Evolutionary conservation across 2,888 invertebrate species (phyloP), one percentile per base, ranked within the genome.

Genomic region (Drosophila borborema): DNA sequence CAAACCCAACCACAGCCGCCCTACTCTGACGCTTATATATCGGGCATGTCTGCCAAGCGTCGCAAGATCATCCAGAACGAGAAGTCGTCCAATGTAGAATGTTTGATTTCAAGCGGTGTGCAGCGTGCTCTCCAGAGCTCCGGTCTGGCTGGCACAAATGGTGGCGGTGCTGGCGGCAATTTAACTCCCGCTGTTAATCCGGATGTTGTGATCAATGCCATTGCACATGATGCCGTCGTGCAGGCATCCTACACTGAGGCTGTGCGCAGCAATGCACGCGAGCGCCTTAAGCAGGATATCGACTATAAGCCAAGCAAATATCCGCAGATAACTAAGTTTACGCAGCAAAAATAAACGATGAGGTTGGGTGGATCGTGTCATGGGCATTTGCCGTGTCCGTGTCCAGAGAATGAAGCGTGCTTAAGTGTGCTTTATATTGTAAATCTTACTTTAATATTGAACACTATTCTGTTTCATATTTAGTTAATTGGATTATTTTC

Each of bases 21-120:
- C 36, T 96, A 96, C 92, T 98, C 98, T 91, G 98, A 98, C 93
- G 97, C 97, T 0, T 99, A 98, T 92, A 94, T 98, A 51, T 95
- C 96, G 10, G 97, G 97, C 14, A 96, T 98, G 96, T 97, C 99
- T 16, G 96, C 96, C 46, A 97, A 98, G 92, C 95, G 98, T 70
- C 96, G 98, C 76, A 97, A 97, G 92, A 94, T 98, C 75, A 94
- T 96, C 41, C 90, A 92, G 63, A 88, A 87, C 46, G 84, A 90
- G 59, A 93, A 93, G 75, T 88, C 93, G 28, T 64, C 92, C 20
- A 92, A 89, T 58, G 89, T 92, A 3, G 90, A 88, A 67, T 81
- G 91, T 23, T 77, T 93, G 12, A 83, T 93, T 46, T 88, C 92
- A 5, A 92, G 91, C 51, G 91, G 92, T 56, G 92, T 93, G 28